phyloP scores from a whole-genome alignment of 1,140 invertebrate species.

The Tigriopus japonicus region DNA sequence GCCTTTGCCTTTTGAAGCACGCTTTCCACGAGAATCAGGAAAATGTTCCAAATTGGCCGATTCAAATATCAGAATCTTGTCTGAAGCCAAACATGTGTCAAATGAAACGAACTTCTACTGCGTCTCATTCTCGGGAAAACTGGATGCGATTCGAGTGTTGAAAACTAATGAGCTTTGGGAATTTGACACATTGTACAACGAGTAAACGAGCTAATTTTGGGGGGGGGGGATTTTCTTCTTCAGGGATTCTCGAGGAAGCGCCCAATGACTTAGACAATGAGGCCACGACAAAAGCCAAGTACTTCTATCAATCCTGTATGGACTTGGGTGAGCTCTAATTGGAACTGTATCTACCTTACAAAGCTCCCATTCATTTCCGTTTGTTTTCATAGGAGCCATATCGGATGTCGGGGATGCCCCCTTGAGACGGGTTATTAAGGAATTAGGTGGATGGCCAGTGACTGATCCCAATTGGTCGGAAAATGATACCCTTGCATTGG shows the following conservation, averaged over 20 bases:
- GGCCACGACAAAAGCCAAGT: conserved; percentile 58
- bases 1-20: too few species aligned
- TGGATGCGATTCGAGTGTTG: not conserved
- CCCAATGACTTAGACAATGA: conserved; percentile 40
- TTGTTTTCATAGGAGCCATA: conserved; percentile 38
- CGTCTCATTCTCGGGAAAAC: not conserved
- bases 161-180: not conserved
- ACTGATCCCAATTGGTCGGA: conserved; percentile 39
- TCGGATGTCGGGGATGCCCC: conserved; percentile 43
- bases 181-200: not conserved
- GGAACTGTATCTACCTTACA: too few species aligned
- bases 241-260: conserved; percentile 47
- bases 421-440: conserved; percentile 35
- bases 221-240: conserved; percentile 14
- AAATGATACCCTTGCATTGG: conserved; percentile 19
- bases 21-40: too few species aligned
- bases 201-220: not conserved
- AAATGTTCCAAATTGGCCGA: too few species aligned
- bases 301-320: conserved; percentile 66
- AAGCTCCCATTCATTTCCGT: too few species aligned
- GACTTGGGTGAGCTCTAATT: conserved; percentile 51
- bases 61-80: not conserved
- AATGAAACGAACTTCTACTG: not conserved
- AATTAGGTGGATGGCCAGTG: conserved; percentile 56
- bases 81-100: not conserved